Base-by-base conservation (phyloP, 2,113 vertebrate genomes). In the Oncorhynchus tshawytscha region DNA sequence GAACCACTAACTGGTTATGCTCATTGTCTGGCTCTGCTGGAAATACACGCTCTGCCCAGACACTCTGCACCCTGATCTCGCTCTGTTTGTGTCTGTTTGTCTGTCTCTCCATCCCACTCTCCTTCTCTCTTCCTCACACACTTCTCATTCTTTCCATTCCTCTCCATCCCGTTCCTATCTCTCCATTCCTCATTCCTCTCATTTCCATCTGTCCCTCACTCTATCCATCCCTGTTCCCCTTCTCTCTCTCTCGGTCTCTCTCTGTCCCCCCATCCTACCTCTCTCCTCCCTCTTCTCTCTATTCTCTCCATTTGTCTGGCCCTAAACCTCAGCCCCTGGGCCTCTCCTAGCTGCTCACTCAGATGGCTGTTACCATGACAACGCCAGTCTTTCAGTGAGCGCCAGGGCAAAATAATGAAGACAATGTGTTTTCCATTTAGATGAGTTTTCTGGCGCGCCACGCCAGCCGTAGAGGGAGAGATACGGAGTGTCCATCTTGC, bases 381-480 rank as follows among this genome's bases (percentile, higher is more conserved):
- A 99, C 97, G 91, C 92, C 91, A 95, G 96, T 98, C 97, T 98
- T 98, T 99, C 97, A 98, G 95, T 95, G 95, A 92, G 95, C 18
- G 54, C 54, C 95, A 95, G 39, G 39, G 39, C 39, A 45, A 95
- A 93, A 96, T 98, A 99, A 98, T 98, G 97, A 98, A 99, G 97
- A 98, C 97, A 99, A 97, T 98, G 98, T 98, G 97, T 97, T 98
- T 99, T 97, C 96, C 97, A 98, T 99, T 98, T 98, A 98, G 96
- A 98, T 97, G 96, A 98, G 96, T 97, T 94, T 94, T 94, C 95
- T 91, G 94, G 91, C 90, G 88, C 92, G 90, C 39, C 39, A 45
- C 39, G 39, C 39, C 39, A 45, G 39, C 54, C 20, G 54, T 1
- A 57, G 54, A 86, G 81, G 84, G 89, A 88, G 91, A 94, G 91